Evolutionary conservation across 2,113 vertebrate genomes (phyloP), one percentile per base, ranked within the genome.

Genomic region (Saguinus midas): DNA sequence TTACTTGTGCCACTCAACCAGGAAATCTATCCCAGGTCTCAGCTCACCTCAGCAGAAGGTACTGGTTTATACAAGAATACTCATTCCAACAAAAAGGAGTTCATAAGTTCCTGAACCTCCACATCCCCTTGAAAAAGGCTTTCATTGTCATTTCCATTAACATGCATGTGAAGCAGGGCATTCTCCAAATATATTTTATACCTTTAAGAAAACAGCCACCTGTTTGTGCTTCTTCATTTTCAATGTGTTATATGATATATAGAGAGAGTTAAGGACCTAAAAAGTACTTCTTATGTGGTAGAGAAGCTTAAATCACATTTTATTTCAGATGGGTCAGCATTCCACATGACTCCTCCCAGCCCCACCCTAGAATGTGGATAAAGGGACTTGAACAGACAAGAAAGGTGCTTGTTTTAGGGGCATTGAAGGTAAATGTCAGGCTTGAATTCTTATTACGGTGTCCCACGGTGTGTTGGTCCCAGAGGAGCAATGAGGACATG

Each of bases 131-230:
- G 43, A 82, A 92, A 84, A 90, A 87, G 43, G 40, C 12, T 86
- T 12, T 81, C 81, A 70, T n/a, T 21, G 9, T 57, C 72, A 45
- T 94, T 91, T 94, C 64, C 23, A 73, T 43, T 84, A 64, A 93
- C 43, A 25, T 79, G 52, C 25, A 94, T 52, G 43, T 92, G 79
- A 91, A 76, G 75, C 64, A 87, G 50, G 43, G 82, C n/a, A 43
- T 43, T 92, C 58, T 96, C 45, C 70, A 96, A 97, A 98, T 96
- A 97, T 37, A 97, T 58, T 87, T 58, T 94, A 12, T 90, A 81
- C 80, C 61, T 87, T 14, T 95, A 89, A 95, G 37, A 81, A 78
- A 94, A 95, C 43, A 82, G 18, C 43, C 21, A n/a, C 10, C n/a
- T 90, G 84, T 85, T 40, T 92, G 57, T 80, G 96, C 86, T 68